Evolutionary conservation across 2,888 invertebrate species (phyloP).

Genomic region (Agrilus mali): DNA sequence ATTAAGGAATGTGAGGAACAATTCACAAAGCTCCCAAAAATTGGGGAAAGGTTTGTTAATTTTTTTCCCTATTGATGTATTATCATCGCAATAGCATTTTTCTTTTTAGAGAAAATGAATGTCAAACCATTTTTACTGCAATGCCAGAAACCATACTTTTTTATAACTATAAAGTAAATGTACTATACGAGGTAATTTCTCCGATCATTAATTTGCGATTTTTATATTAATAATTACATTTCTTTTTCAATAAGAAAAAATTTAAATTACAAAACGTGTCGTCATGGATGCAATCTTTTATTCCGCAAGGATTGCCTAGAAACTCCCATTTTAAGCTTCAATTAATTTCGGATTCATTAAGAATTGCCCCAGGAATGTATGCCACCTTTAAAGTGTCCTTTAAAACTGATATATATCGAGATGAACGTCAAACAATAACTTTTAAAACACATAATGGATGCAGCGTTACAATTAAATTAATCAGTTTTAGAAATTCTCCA

Average conservation of each 20-base stretch:
- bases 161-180: slow-evolving; percentile 26
- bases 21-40: too few relatives aligned
- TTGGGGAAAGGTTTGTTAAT: too few relatives aligned
- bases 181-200: slow-evolving; percentile 25
- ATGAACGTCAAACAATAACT: slow-evolving; percentile 24
- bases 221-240: neutral
- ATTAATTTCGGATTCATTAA: slow-evolving; percentile 14
- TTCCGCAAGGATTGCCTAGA: slow-evolving; percentile 20
- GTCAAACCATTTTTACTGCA: slow-evolving; percentile 19
- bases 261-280: slow-evolving; percentile 24
- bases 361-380: slow-evolving; percentile 33
- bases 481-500: slow-evolving; percentile 28
- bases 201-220: neutral
- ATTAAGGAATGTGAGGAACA: too few relatives aligned
- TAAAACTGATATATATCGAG: slow-evolving; percentile 23
- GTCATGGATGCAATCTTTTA: slow-evolving; percentile 21
- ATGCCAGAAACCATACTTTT: slow-evolving; percentile 26
- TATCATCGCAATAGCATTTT: too few relatives aligned
- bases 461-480: slow-evolving; percentile 21
- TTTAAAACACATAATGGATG: slow-evolving; percentile 26
- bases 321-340: slow-evolving; percentile 22
- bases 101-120: slow-evolving; percentile 10
- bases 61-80: too few relatives aligned
- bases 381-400: slow-evolving; percentile 26
- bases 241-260: slow-evolving; percentile 12